Evolutionary conservation across 2,888 invertebrate species (phyloP).

Genomic region (Operophtera brumata): DNA sequence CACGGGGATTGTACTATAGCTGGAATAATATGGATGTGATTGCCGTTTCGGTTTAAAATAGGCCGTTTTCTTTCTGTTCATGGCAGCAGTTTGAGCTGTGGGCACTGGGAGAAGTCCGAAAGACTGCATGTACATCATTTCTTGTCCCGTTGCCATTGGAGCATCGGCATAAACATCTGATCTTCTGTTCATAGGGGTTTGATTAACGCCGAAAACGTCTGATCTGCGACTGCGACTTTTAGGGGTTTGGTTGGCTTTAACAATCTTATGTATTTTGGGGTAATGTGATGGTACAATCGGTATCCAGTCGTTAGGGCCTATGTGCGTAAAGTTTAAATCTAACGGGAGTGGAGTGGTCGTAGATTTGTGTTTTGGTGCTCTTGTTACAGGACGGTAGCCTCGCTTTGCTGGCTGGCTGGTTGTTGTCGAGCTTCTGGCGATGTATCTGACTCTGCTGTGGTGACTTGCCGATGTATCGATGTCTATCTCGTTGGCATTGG

Average conservation of each 20-base stretch:
- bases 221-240: slow-evolving; percentile 60
- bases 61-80: slow-evolving; percentile 56
- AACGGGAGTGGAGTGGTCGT: slow-evolving; percentile 44
- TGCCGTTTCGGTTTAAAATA: slow-evolving; percentile 57
- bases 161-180: slow-evolving; percentile 41
- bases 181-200: slow-evolving; percentile 50
- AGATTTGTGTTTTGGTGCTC: slow-evolving; percentile 57
- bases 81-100: slow-evolving; percentile 40
- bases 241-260: slow-evolving; percentile 27
- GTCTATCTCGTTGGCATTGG: slow-evolving; percentile 48
- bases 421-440: slow-evolving; percentile 45
- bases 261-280: slow-evolving; percentile 44
- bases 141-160: slow-evolving; percentile 41
- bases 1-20: slow-evolving; percentile 51
- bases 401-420: slow-evolving; percentile 51
- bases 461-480: slow-evolving; percentile 50
- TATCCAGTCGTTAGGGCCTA: slow-evolving; percentile 69
- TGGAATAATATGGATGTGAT: slow-evolving; percentile 55
- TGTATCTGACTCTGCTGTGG: slow-evolving; percentile 45
- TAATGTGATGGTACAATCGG: slow-evolving; percentile 70
- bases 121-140: slow-evolving; percentile 60
- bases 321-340: slow-evolving; percentile 44
- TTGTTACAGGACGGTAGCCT: slow-evolving; percentile 62
- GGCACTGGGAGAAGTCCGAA: slow-evolving; percentile 61
- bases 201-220: slow-evolving; percentile 27